Percentiles rank a stretch among this genome's conserved stretches.
These are phyloP conservation scores for Eupithecia subumbrata DNA, from an alignment of 2,888 invertebrate species.

Conservation along the genomic window DNA sequence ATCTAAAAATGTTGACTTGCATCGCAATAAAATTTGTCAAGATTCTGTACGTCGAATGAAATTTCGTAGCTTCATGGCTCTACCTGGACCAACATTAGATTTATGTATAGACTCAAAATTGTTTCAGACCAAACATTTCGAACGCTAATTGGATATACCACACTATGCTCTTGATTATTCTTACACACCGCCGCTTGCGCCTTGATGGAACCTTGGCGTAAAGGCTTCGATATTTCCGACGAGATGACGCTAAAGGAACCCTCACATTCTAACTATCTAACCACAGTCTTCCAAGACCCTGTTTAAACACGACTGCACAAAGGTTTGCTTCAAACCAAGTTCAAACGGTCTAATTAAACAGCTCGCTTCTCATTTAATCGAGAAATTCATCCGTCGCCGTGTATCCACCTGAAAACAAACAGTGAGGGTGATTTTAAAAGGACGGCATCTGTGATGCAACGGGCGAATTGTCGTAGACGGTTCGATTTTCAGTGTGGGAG, in stretches of 20 bases:
- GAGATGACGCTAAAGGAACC: not conserved
- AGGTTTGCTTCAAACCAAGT: slow-evolving; percentile 39
- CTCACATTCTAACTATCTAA: not conserved
- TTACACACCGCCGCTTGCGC: not conserved
- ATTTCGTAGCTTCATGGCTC: too few species aligned
- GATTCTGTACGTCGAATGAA: too few species aligned
- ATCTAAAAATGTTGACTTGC: too few species aligned
- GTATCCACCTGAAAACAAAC: not conserved
- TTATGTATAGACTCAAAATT: not conserved
- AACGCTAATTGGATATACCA: not conserved
- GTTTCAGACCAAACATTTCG: not conserved
- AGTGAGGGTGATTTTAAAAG: not conserved
- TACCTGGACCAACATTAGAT: too few species aligned
- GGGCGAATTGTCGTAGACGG: not conserved
- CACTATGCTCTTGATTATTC: not conserved
- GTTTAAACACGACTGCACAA: slow-evolving; percentile 41
- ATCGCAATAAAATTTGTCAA: too few species aligned
- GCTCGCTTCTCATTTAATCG: slow-evolving; percentile 34
- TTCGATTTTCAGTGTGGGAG: not conserved
- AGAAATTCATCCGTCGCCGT: not conserved
- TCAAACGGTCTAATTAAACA: slow-evolving; percentile 43
- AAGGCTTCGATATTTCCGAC: not conserved
- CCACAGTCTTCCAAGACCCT: not conserved
- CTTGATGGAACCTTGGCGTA: not conserved
- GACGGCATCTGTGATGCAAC: not conserved